Conservation (phyloP, 2,113 vertebrate species). For the Machaerirhynchus nigripectus region DNA sequence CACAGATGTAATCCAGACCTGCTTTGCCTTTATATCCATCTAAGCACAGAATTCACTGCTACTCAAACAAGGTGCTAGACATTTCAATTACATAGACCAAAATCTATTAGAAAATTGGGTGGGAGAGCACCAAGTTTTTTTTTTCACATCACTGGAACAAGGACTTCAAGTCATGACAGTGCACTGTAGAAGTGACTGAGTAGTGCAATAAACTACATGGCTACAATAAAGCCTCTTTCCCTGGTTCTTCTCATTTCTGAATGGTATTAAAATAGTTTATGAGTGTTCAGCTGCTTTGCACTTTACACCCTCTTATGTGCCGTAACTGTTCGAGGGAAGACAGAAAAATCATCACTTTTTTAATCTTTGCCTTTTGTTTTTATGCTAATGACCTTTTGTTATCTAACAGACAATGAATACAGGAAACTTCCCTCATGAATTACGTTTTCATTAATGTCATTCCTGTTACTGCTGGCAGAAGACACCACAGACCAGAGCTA, state of each 20-base stretch:
- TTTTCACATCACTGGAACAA: neutral
- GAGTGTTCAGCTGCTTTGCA: constrained; percentile 22
- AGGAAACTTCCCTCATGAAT: neutral
- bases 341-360: neutral
- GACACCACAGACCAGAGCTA: neutral
- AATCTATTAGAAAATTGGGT: neutral
- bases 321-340: neutral
- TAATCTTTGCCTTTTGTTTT: neutral
- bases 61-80: neutral
- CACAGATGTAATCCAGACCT: neutral
- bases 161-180: neutral
- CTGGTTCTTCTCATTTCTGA: constrained; percentile 1
- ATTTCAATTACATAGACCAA: neutral
- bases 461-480: neutral
- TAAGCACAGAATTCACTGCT: neutral
- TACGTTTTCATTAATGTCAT: neutral
- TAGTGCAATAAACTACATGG: constrained; percentile 5
- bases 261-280: constrained; percentile 39
- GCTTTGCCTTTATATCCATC: neutral
- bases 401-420: neutral
- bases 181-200: constrained; percentile 11
- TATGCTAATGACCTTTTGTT: neutral
- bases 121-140: neutral
- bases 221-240: neutral
- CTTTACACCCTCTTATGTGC: neutral